Base-by-base conservation (phyloP, 2,888 invertebrate genomes). In the Drepanosiphum platanoidis region DNA sequence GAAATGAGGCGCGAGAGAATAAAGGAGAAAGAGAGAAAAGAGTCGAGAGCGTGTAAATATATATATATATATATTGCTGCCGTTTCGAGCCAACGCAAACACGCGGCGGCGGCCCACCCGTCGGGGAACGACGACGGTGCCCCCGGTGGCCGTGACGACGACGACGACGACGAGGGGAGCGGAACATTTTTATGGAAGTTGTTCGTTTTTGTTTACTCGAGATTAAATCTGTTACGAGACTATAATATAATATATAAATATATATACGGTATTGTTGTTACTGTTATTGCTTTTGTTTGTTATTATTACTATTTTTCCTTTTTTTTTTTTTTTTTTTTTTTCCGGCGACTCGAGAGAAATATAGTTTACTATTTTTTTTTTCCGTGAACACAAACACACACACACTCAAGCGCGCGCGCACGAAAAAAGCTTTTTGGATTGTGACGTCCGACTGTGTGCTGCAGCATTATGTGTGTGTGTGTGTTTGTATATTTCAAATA, bases 251-350 rank as follows among this genome's bases (percentile, higher is more conserved):
- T 36, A 61, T 71, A 61, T 36, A 70, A 22, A 30, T 22, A 61
- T 22, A 46, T 32, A 72, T 39, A 58, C 77, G 22, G 36, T 66
- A n/a, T n/a, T 30, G 68, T 68, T 70, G 52, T 84, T 77, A 84
- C 77, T 84, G 84, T 84, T 84, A 84, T 84, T 84, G 68, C 84
- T 84, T 84, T 84, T 84, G 84, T 84, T 84, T 84, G 84, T 84
- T 84, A 75, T 84, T 75, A 82, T 82, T 72, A 72, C 81, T 71
- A 36, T 84, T 77, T 52, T 58, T 58, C 11, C 13, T 52, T 30
- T 74, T 32, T 74, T 39, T 70, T 80, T 66, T 32, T 70, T 81
- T 30, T 82, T 39, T 1, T 64, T 61, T 80, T 27, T 34, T 64
- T 34, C 13, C 18, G 3, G 52, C 7, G 36, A 58, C 58, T 39